These are phyloP conservation scores for Typhlichthys eigenmanni DNA, from an alignment of 2,797 vertebrate species.

Conservation along the genomic window DNA sequence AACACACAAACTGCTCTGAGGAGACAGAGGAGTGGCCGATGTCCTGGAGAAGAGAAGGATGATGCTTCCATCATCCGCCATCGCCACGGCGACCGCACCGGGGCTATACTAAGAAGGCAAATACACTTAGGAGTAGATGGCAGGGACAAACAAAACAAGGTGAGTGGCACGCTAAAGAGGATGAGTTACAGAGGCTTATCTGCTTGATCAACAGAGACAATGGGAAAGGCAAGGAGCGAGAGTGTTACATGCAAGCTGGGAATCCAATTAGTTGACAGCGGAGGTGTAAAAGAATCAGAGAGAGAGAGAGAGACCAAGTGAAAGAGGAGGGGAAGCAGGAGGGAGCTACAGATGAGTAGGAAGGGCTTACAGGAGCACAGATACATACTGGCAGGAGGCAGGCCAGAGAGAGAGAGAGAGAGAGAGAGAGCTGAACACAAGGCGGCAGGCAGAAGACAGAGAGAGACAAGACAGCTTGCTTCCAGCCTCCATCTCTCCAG, in stretches of 20 bases:
- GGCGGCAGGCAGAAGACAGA: conserved; percentile 27
- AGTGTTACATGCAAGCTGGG: conserved; percentile 27
- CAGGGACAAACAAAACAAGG: background rate
- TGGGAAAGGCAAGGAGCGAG: background rate
- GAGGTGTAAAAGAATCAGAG: conserved; percentile 23
- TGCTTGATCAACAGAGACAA: conserved; percentile 1
- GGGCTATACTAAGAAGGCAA: conserved; percentile 24
- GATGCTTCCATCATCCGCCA: conserved; percentile 35
- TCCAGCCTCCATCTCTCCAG: conserved; percentile 16
- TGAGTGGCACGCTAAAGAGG: background rate
- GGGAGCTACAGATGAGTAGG: conserved; percentile 42
- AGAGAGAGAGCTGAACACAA: conserved; percentile 17
- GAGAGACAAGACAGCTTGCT: conserved; percentile 26
- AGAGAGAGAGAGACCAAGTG: conserved; percentile 1
- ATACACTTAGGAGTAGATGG: conserved; percentile 26
- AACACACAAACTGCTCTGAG: conserved; percentile 44
- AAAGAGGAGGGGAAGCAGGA: conserved; percentile 22
- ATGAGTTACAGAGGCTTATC: background rate
- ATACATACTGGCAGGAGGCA: conserved; percentile 38
- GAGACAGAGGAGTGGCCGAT: conserved; percentile 50
- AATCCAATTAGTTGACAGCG: conserved; percentile 32
- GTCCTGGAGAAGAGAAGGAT: conserved; percentile 42
- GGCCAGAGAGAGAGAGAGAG: conserved; percentile 21
- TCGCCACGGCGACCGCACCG: conserved; percentile 34
- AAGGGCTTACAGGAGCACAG: conserved; percentile 44